Base-by-base conservation (phyloP, 2,797 vertebrate species). In the Gallinago nigripennis region DNA sequence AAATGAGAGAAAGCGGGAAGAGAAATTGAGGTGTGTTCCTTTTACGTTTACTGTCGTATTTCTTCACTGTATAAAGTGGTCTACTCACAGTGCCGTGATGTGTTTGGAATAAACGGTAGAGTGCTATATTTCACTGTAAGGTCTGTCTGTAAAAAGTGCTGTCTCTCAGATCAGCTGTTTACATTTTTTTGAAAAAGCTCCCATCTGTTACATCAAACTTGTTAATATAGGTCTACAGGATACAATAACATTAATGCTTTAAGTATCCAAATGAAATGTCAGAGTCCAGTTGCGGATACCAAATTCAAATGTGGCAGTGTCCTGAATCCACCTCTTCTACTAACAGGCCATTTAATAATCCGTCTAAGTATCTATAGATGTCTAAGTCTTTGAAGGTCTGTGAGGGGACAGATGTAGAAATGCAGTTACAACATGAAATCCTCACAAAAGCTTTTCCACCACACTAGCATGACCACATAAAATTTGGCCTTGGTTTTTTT, bases 131-230 rank as follows among this genome's bases (percentile, higher is more conserved):
- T 97, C 96, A 95, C 86, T 92, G 68, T 85, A 86, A 88, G 71
- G 78, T 97, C 94, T 96, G 96, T 95, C 96, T 95, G 75, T 96
- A 94, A 95, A 95, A 96, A 91, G 84, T 82, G 45, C 91, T 96
- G 94, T 90, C 91, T 93, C 91, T 90, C 78, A 90, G 90, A 82
- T 96, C 71, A 96, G 86, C 94, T 97, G 96, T 97, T 97, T 97
- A 97, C 93, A 95, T 97, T 97, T 96, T 95, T 97, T 91, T 92
- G 58, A 95, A 95, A 95, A 97, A 95, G 91, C 92, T 96, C 91
- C 95, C 97, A 96, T 97, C 97, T 97, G 94, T 97, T 97, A 95
- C 72, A 95, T 96, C 96, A 95, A 94, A 97, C 95, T 96, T 96
- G 96, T 96, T 96, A 96, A 92, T 96, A 94, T 90, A 95, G 93